Percentiles rank a stretch among this genome's conserved stretches.
Evolutionary conservation across 2,797 vertebrate species (phyloP).

Genomic region (Lepus oiostolus): DNA sequence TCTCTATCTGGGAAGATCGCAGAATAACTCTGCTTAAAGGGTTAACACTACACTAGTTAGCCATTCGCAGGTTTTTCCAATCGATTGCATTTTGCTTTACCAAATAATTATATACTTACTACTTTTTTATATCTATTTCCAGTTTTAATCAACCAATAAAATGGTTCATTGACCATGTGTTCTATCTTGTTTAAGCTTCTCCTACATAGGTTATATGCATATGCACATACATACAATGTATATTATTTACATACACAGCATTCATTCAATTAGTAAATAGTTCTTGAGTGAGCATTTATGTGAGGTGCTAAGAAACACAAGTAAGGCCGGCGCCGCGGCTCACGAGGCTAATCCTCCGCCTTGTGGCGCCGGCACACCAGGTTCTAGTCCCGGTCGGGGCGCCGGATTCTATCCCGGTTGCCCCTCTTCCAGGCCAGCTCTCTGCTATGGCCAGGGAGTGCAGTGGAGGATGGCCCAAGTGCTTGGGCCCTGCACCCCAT

Average conservation of each 20-base stretch:
- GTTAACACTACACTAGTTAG: constrained; percentile 9
- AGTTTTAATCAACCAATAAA: constrained; percentile 49
- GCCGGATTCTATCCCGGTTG: too few relatives aligned
- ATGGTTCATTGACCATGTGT: not conserved
- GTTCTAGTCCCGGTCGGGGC: too few relatives aligned
- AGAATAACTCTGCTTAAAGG: not conserved
- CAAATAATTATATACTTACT: constrained; percentile 33
- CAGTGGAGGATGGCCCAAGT: too few relatives aligned
- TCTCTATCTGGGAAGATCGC: not conserved
- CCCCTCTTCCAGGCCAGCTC: too few relatives aligned
- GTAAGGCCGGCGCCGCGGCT: too few relatives aligned
- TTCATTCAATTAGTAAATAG: constrained; percentile 43
- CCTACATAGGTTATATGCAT: not conserved
- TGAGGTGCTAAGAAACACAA: not conserved
- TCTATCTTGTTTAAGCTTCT: not conserved
- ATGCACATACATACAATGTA: not conserved
- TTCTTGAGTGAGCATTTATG: constrained; percentile 4
- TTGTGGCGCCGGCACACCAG: too few relatives aligned
- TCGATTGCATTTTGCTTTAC: constrained; percentile 21
- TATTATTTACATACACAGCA: not conserved
- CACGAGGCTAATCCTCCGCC: too few relatives aligned
- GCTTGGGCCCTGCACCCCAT: too few relatives aligned
- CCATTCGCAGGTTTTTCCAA: not conserved
- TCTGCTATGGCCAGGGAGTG: too few relatives aligned
- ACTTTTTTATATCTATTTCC: not conserved